Base-by-base conservation (phyloP, 2,113 vertebrate species). In the human (Homo sapiens) region DNA sequence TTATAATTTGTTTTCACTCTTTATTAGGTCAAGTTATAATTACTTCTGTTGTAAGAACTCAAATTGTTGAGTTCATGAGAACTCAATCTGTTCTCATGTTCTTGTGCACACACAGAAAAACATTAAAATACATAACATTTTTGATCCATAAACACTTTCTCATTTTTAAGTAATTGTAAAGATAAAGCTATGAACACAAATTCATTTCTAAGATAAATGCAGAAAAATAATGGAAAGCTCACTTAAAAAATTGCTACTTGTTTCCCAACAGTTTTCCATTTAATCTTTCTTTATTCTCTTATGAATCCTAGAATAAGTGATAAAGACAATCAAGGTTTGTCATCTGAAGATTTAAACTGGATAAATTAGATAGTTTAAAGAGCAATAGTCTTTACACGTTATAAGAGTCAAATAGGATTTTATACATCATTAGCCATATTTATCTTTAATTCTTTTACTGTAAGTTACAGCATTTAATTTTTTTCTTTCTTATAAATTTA, bases 401-500 rank as follows among this genome's bases (percentile, higher is more conserved):
- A 80, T 27, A 93, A 70, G 30, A n/a, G 20, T 52, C 57, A 87
- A 22, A 43, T n/a, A 57, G 14, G 50, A 64, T 0, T 80, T 75
- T 55, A 35, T 13, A 16, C 32, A 43, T 68, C 52, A 55, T 70
- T 81, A 81, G 14, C 23, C 13, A 32, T 45, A 73, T 94, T 90
- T 86, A 70, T 38, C 55, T 20, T 94, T 57, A 91, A 59, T 43
- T 86, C 4, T 86, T 90, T 85, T 78, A 68, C 6, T 52, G 10
- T 68, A 23, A 61, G 32, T 57, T 82, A 22, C 32, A 90, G 70
- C 75, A 45, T 40, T 64, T 73, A 66, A 55, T 4, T 64, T n/a
- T 81, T 59, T 82, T 89, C 22, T 86, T 86, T 86, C 11, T 86
- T 87, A 35, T 50, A 93, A 94, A 89, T 92, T 86, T 86, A n/a